A percentile compares a stretch with the other conserved stretches of the same genome.
These are phyloP conservation scores for Xenopus laevis DNA, from an alignment of 2,113 vertebrate species.

Conservation along the genomic window DNA sequence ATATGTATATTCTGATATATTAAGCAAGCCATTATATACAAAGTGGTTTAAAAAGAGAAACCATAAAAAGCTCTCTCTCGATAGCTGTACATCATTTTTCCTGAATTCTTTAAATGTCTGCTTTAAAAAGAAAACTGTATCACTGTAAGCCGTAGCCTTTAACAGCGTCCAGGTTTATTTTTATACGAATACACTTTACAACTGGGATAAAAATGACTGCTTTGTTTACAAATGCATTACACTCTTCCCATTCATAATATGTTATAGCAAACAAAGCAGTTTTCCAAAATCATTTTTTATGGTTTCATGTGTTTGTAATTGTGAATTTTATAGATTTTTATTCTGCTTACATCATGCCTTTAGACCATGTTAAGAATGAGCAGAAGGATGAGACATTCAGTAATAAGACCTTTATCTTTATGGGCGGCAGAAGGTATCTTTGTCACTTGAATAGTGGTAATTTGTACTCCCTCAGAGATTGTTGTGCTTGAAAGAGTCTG, in stretches of 20 bases:
- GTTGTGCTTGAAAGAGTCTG: slow-evolving; percentile 65
- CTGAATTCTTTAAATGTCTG: no score
- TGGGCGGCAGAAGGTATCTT: slow-evolving; percentile 54
- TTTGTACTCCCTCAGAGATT: slow-evolving; percentile 5
- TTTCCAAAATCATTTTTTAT: neutral
- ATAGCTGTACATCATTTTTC: no score
- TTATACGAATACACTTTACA: slow-evolving; percentile 12
- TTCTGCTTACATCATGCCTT: neutral
- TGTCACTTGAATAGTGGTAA: slow-evolving; percentile 48
- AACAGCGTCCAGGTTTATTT: neutral
- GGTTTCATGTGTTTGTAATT: no score
- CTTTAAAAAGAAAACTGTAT: no score
- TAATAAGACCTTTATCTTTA: neutral
- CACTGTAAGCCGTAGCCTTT: no score
- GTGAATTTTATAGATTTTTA: no score
- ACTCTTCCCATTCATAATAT: neutral
- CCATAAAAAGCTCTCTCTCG: no score
- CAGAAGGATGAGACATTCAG: neutral
- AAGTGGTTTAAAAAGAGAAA: no score
- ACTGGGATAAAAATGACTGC: neutral
- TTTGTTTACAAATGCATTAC: slow-evolving; percentile 1
- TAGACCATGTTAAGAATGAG: slow-evolving; percentile 3
- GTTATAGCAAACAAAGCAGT: slow-evolving; percentile 12
- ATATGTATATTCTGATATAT: no score
- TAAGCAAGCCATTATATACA: no score